Evolutionary conservation across 1,140 invertebrate genomes (phyloP).

Genomic region (Meloidogyne exigua): DNA sequence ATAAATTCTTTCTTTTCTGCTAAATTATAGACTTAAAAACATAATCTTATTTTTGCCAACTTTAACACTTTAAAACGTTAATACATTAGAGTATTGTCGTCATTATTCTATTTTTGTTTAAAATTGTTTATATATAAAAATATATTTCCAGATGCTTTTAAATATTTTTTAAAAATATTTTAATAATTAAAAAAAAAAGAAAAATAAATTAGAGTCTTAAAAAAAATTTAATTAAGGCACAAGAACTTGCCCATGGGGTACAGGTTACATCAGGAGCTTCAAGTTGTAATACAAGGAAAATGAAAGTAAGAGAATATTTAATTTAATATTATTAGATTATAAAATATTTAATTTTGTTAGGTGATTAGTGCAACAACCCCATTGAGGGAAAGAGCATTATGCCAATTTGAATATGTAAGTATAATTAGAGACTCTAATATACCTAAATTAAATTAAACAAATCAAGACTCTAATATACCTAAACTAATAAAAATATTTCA

Average conservation of each 20-base stretch:
- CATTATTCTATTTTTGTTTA: slow-evolving; percentile 3
- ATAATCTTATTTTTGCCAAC: too few species aligned
- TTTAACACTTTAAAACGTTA: neutral
- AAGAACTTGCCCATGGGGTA: slow-evolving; percentile 52
- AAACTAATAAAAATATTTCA: slow-evolving; percentile 54
- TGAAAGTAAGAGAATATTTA: slow-evolving; percentile 44
- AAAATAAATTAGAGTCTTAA: neutral
- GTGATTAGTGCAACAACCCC: slow-evolving; percentile 58
- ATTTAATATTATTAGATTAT: neutral
- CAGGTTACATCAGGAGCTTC: slow-evolving; percentile 63
- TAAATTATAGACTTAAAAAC: too few species aligned
- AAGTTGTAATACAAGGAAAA: slow-evolving; percentile 56
- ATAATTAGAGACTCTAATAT: too few species aligned
- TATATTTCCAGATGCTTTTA: neutral
- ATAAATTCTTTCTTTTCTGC: too few species aligned
- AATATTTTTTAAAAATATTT: neutral
- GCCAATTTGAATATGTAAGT: slow-evolving; percentile 62
- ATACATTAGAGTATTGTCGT: neutral
- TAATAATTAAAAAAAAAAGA: too few species aligned
- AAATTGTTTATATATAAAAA: too few species aligned
- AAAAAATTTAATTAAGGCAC: slow-evolving; percentile 45
- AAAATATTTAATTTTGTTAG: neutral
- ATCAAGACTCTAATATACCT: too few species aligned
- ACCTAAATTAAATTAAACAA: slow-evolving; percentile 54
- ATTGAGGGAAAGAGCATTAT: slow-evolving; percentile 57